Evolutionary conservation across 2,888 invertebrate genomes (phyloP), one percentile per base, ranked within the genome.

Genomic region (Cheiracanthium punctorium): DNA sequence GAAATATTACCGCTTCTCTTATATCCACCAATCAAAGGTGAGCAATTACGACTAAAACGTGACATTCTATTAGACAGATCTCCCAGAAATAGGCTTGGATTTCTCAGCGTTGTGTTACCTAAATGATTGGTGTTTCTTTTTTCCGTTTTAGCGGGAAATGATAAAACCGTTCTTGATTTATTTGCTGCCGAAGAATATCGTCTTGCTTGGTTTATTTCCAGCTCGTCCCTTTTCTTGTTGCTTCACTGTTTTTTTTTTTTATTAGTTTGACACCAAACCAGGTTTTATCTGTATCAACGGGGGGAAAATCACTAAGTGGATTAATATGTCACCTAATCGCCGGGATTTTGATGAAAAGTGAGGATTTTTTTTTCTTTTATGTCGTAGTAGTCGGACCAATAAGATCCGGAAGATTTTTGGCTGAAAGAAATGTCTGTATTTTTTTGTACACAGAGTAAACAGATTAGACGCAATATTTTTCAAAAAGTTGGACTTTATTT

Each of bases 31-130:
- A 84, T 77, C 71, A 77, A 65, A 75, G 70, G 37, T 64, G 82
- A 76, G 69, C 82, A 82, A 82, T 82, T 75, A 75, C 71, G 24
- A 52, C 41, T 70, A 29, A 76, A 82, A 82, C 82, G 82, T 82
- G 82, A 82, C 75, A 74, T 70, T 64, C 58, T 58, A 41, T 41
- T 48, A 29, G 43, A 72, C 37, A 70, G 48, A 70, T 52, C 65
- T 33, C 28, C 65, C 73, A 74, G 74, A 74, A 74, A 81, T 73
- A 81, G 74, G 81, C 52, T 33, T 41, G 1, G 14, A 20, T 43
- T 43, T 69, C 48, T 48, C 69, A 30, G n/a, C 43, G 17, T 7
- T 48, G 29, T 48, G 73, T 24, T 73, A n/a, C 33, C 81, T 74
- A 69, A 81, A 81, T 81, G 81, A 81, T 48, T 48, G 48, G 73